phyloP scores from a whole-genome alignment of 2,888 invertebrate species.

The Apantesis nais region DNA sequence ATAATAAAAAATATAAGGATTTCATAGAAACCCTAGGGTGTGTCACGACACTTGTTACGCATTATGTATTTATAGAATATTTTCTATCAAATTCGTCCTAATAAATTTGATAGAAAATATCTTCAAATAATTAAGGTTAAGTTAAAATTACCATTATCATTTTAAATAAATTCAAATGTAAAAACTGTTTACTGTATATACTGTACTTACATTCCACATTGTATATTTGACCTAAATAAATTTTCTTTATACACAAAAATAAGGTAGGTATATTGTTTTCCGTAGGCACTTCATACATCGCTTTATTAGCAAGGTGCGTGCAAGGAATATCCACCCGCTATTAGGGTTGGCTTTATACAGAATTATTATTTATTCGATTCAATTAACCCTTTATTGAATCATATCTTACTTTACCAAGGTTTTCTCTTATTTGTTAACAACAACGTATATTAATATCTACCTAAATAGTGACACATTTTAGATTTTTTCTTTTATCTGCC shows the following conservation, averaged over 20 bases:
- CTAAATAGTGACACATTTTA: slow-evolving; percentile 13
- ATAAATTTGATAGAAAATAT: too few relatives aligned
- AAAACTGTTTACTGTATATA: background rate
- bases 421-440: slow-evolving; percentile 14
- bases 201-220: background rate
- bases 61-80: too few relatives aligned
- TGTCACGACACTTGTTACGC: too few relatives aligned
- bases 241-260: slow-evolving; percentile 55
- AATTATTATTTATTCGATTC: slow-evolving; percentile 68
- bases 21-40: too few relatives aligned
- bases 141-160: too few relatives aligned
- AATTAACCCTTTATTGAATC: slow-evolving; percentile 66
- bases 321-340: slow-evolving; percentile 63
- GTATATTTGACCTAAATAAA: slow-evolving; percentile 23
- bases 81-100: too few relatives aligned
- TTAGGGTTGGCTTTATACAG: slow-evolving; percentile 49
- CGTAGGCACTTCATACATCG: slow-evolving; percentile 72
- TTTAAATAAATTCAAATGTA: background rate
- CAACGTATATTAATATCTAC: background rate
- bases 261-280: slow-evolving; percentile 58
- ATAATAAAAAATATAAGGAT: too few relatives aligned
- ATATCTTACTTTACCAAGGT: slow-evolving; percentile 44
- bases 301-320: slow-evolving; percentile 78
- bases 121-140: too few relatives aligned
- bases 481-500: slow-evolving; percentile 16